These are phyloP conservation scores for Drosophila paramelanica DNA, from an alignment of 2,888 invertebrate species.

Conservation along the genomic window DNA sequence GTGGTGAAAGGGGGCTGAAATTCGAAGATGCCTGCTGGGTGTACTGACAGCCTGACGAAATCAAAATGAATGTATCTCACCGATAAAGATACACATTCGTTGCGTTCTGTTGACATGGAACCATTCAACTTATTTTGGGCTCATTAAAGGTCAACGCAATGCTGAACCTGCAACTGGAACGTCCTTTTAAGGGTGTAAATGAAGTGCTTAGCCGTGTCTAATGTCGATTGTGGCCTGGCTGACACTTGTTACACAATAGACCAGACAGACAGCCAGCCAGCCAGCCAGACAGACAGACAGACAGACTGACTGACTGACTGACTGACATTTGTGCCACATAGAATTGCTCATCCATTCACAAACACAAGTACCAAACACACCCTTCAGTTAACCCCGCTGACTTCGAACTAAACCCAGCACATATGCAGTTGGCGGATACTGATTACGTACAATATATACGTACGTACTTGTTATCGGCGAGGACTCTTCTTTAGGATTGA, in stretches of 20 bases:
- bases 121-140: constrained; percentile 75
- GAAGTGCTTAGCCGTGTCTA: constrained; percentile 83
- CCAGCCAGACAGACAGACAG: constrained; percentile 2
- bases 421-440: constrained; percentile 3
- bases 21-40: constrained; percentile 19
- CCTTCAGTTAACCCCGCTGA: constrained; percentile 5
- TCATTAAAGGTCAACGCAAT: constrained; percentile 62
- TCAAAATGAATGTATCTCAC: constrained; percentile 44
- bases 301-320: constrained; percentile 29
- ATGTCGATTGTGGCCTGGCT: constrained; percentile 53
- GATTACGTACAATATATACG: constrained; percentile 14
- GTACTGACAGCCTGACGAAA: constrained; percentile 38
- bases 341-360: constrained; percentile 12
- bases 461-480: constrained; percentile 4
- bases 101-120: constrained; percentile 67
- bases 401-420: neutral
- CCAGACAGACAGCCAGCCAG: constrained; percentile 13
- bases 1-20: neutral
- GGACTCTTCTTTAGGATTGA: constrained; percentile 36
- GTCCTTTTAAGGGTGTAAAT: constrained; percentile 76
- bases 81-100: constrained; percentile 42
- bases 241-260: constrained; percentile 69
- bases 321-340: constrained; percentile 28
- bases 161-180: constrained; percentile 19
- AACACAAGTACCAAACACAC: constrained; percentile 14